Evolutionary conservation across 30 jellyfish, hydroid and myxozoan genomes (phyloP).

Genomic region (Hydractinia symbiolongicarpus): DNA sequence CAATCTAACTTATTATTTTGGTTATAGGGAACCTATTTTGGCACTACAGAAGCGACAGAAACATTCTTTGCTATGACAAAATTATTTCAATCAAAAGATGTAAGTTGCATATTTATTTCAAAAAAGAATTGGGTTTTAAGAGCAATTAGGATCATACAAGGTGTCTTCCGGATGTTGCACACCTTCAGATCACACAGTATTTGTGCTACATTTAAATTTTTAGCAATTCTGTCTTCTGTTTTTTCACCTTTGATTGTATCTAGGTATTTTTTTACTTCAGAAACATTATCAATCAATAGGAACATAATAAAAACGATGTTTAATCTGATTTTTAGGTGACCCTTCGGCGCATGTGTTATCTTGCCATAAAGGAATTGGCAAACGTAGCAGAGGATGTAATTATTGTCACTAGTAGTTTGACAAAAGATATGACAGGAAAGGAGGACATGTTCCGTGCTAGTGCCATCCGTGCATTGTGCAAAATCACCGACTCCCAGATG

Average conservation of each 20-base stretch:
- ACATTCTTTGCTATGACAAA: constrained; percentile 96
- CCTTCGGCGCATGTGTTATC: constrained; percentile 86
- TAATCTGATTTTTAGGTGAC: constrained; percentile 38
- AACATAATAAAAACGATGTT: too few species aligned
- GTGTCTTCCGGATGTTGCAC: too few species aligned
- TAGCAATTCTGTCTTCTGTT: too few species aligned
- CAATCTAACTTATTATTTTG: neutral
- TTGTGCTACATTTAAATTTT: too few species aligned
- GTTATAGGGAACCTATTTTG: constrained; percentile 83
- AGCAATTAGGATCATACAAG: too few species aligned
- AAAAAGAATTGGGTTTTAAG: neutral
- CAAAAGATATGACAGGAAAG: constrained; percentile 93
- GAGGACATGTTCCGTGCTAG: constrained; percentile 92
- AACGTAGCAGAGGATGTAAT: constrained; percentile 93
- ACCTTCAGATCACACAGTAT: too few species aligned
- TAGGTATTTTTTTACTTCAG: too few species aligned
- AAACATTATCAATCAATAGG: too few species aligned
- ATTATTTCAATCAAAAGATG: constrained; percentile 93
- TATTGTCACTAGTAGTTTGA: constrained; percentile 98
- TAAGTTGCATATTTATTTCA: constrained; percentile 20
- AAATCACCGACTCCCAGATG: constrained; percentile 87
- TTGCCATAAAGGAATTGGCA: constrained; percentile 92
- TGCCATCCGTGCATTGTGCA: constrained; percentile 94
- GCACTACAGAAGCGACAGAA: constrained; percentile 96
- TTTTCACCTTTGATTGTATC: too few species aligned